phyloP scores from a whole-genome alignment of 2,888 invertebrate species.

The Anoncus sp. region DNA sequence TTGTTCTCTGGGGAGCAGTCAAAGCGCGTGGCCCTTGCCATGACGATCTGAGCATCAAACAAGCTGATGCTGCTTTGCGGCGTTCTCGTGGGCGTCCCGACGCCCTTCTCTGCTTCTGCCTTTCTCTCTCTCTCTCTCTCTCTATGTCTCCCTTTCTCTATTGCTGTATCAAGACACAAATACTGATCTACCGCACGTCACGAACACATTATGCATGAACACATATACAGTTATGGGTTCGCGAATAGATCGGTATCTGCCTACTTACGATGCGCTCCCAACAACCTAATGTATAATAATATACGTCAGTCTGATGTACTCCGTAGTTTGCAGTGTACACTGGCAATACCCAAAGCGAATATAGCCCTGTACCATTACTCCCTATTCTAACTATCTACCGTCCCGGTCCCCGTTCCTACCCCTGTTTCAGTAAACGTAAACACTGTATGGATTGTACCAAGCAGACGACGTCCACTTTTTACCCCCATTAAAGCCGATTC shows the following conservation, averaged over 20 bases:
- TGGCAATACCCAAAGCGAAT: neutral
- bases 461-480: conserved; percentile 52
- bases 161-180: conserved; percentile 38
- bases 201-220: conserved; percentile 3
- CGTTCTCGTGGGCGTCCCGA: conserved; percentile 60
- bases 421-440: conserved; percentile 23
- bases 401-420: too few species aligned
- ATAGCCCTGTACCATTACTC: conserved; percentile 3
- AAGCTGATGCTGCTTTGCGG: conserved; percentile 76
- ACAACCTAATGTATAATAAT: conserved; percentile 77
- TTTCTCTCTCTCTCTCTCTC: conserved; percentile 35
- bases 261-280: conserved; percentile 73
- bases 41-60: conserved; percentile 81
- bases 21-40: conserved; percentile 81
- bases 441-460: conserved; percentile 17
- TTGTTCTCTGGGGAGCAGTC: conserved; percentile 82
- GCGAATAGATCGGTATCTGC: conserved; percentile 69
- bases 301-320: conserved; percentile 46
- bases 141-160: conserved; percentile 9
- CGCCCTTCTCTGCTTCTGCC: conserved; percentile 53
- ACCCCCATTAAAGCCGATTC: conserved; percentile 66
- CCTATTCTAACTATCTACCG: too few species aligned
- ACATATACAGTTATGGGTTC: conserved; percentile 6
- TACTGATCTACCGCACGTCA: conserved; percentile 52
- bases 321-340: conserved; percentile 14